phyloP scores from a whole-genome alignment of 2,797 vertebrate genomes.

The Phalloptychus januarius region DNA sequence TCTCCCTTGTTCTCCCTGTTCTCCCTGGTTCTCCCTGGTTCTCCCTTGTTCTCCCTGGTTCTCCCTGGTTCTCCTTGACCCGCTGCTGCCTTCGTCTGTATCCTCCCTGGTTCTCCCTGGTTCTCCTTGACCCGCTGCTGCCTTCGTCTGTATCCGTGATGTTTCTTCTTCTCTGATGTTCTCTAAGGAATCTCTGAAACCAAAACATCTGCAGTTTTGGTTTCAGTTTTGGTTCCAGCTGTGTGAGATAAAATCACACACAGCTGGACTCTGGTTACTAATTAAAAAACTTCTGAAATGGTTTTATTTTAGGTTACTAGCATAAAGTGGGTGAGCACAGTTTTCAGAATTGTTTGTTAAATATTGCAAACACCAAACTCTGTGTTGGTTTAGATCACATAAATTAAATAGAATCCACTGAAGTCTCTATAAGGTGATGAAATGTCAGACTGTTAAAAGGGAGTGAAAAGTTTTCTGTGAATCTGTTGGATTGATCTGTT shows the following conservation, averaged over 20 bases:
- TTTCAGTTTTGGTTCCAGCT: too few relatives aligned
- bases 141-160: too few relatives aligned
- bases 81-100: too few relatives aligned
- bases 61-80: too few relatives aligned
- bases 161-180: too few relatives aligned
- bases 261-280: not conserved
- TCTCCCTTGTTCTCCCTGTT: too few relatives aligned
- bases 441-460: not conserved
- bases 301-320: not conserved
- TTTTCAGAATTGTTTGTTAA: not conserved
- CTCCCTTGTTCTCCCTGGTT: too few relatives aligned
- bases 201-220: too few relatives aligned
- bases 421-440: not conserved
- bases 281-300: not conserved
- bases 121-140: too few relatives aligned
- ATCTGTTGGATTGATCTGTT: not conserved
- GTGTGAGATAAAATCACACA: not conserved
- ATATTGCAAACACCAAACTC: not conserved
- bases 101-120: too few relatives aligned
- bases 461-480: not conserved
- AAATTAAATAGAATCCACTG: not conserved
- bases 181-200: too few relatives aligned
- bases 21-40: too few relatives aligned
- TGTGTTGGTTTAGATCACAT: not conserved
- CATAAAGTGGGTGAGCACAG: not conserved